phyloP scores from a whole-genome alignment of 1,140 invertebrate genomes.

The Brachionus rubens region DNA sequence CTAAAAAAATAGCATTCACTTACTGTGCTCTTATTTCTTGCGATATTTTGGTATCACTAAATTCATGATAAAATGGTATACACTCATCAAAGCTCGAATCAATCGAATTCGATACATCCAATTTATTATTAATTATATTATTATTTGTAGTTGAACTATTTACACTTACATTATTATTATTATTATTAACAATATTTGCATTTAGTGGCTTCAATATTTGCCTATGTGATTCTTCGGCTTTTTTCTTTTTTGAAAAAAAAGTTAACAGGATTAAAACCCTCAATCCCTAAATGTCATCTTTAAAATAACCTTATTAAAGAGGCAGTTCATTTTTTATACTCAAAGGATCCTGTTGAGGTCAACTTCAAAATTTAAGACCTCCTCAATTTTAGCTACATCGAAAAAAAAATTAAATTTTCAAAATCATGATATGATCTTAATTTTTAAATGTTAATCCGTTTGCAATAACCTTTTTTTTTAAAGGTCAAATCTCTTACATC shows the following conservation, averaged over 20 bases:
- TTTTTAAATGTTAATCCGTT: too few species aligned
- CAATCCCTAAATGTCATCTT: neutral
- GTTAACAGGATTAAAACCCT: neutral
- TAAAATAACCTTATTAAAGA: too few species aligned
- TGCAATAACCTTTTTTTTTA: too few species aligned
- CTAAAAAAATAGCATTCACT: neutral
- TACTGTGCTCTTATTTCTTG: constrained; percentile 34
- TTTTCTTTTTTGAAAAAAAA: neutral
- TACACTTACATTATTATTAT: neutral
- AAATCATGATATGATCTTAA: too few species aligned
- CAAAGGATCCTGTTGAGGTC: too few species aligned
- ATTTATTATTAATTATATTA: neutral
- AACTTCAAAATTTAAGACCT: too few species aligned
- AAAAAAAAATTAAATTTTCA: too few species aligned
- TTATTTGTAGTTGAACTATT: neutral
- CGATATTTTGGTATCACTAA: constrained; percentile 27
- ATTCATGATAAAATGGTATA: constrained; percentile 41
- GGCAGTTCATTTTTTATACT: too few species aligned
- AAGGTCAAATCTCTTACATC: too few species aligned
- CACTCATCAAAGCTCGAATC: constrained; percentile 8
- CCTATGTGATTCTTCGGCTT: constrained; percentile 34
- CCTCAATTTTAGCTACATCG: too few species aligned
- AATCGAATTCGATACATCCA: neutral
- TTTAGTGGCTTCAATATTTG: constrained; percentile 39
- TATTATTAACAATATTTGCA: neutral